Conservation (phyloP, 2,888 invertebrate species). For the Lissonota sp. region DNA sequence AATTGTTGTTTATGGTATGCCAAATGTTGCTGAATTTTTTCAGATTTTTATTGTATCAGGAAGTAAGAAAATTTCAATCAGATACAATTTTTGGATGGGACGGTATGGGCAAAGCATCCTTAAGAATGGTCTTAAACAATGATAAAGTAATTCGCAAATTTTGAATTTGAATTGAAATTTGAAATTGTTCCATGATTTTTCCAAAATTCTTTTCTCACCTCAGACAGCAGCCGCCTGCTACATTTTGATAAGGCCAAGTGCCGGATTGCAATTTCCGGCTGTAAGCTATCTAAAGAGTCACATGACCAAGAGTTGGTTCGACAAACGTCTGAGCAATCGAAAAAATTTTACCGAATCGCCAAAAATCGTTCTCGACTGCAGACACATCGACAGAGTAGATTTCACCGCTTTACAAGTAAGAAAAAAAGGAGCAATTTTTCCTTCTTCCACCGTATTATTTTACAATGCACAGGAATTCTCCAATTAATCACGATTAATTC, state of each 20-base stretch:
- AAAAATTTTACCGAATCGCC: slow-evolving; percentile 74
- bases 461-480: too few species aligned
- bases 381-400: slow-evolving; percentile 87
- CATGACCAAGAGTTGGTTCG: slow-evolving; percentile 79
- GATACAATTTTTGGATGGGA: too few species aligned
- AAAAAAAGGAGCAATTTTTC: slow-evolving; percentile 20
- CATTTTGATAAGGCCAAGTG: slow-evolving; percentile 83
- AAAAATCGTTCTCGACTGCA: slow-evolving; percentile 87
- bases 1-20: too few species aligned
- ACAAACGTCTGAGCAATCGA: slow-evolving; percentile 63
- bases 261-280: slow-evolving; percentile 85
- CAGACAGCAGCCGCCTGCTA: slow-evolving; percentile 79
- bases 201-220: slow-evolving; percentile 53
- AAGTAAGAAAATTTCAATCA: too few species aligned
- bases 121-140: not conserved
- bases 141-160: not conserved
- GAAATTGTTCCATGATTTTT: too few species aligned
- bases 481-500: not conserved
- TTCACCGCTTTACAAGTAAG: slow-evolving; percentile 89
- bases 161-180: not conserved
- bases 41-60: too few species aligned
- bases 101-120: too few species aligned
- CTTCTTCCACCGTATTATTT: not conserved
- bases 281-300: slow-evolving; percentile 85
- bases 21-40: too few species aligned